These are phyloP conservation scores for rat (Rattus norvegicus) DNA, from an alignment of 2,113 vertebrate species.

Conservation along the genomic window GRCr8 NC_086019.1:190580501-190581000, in stretches of 20 bases:
- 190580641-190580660: neutral
- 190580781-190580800: neutral
- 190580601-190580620: neutral
- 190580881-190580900: neutral
- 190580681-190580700: neutral
- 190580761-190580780: neutral
- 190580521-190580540: neutral
- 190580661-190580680: neutral
- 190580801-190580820: neutral
- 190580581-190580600: neutral
- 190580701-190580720: neutral
- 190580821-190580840: too few relatives aligned
- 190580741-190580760: neutral
- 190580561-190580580: neutral
- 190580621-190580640: neutral
- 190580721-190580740: neutral
- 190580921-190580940: conserved; percentile 93
- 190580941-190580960: conserved; percentile 93
- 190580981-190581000: conserved; percentile 95
- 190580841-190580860: neutral
- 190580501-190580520: neutral
- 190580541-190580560: neutral
- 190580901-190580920: too few relatives aligned
- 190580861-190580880: neutral
- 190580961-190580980: conserved; percentile 94